phyloP scores from a whole-genome alignment of 2,888 invertebrate species.

The Cataglyphis cursor region DNA sequence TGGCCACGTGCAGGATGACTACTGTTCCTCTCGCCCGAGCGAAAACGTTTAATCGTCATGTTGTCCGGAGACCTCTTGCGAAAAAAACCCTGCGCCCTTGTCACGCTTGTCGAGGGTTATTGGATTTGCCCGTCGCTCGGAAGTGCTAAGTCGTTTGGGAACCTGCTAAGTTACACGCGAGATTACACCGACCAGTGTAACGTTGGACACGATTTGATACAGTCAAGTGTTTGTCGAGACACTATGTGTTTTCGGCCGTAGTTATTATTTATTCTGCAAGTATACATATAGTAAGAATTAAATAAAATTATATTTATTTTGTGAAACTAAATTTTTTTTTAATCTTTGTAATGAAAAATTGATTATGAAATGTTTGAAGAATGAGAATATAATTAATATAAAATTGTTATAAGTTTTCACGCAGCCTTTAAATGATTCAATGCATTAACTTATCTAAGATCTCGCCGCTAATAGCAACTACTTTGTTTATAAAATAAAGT shows the following conservation, averaged over 20 bases:
- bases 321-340: neutral
- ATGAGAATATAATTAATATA: neutral
- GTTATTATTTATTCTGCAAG: slow-evolving; percentile 15
- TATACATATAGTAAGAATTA: neutral
- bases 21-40: slow-evolving; percentile 51
- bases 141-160: slow-evolving; percentile 53
- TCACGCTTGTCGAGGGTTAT: slow-evolving; percentile 84
- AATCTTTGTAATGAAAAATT: neutral
- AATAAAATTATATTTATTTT: neutral
- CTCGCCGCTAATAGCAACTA: slow-evolving; percentile 19
- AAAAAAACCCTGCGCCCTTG: slow-evolving; percentile 75
- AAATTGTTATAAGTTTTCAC: neutral
- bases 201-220: slow-evolving; percentile 79
- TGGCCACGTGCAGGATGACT: slow-evolving; percentile 83
- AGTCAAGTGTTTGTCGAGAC: slow-evolving; percentile 79
- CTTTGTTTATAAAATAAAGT: neutral
- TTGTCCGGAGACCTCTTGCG: slow-evolving; percentile 10
- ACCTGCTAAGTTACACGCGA: slow-evolving; percentile 85
- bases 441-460: slow-evolving; percentile 18
- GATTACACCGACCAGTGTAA: slow-evolving; percentile 81
- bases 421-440: slow-evolving; percentile 19
- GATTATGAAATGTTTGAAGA: neutral
- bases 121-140: slow-evolving; percentile 83
- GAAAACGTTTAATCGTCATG: slow-evolving; percentile 71
- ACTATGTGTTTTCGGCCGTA: neutral